Percentiles rank a stretch among this genome's conserved stretches.
Conservation (phyloP, 2,113 vertebrate species). For the Oncorhynchus clarkii region DNA sequence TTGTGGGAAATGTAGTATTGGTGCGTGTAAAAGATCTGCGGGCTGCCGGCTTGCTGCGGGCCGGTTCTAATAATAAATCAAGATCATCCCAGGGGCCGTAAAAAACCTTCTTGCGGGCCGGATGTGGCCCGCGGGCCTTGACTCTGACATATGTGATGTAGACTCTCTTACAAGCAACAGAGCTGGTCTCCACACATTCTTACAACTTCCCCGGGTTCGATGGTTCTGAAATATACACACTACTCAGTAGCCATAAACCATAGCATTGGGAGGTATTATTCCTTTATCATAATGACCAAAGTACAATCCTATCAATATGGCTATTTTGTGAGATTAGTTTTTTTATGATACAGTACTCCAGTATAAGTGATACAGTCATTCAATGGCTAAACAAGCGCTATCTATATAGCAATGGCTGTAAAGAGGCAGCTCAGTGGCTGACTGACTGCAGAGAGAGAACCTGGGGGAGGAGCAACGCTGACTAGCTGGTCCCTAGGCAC, state of each 20-base stretch:
- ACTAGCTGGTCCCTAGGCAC: slow-evolving; percentile 2
- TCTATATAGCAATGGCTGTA: not conserved
- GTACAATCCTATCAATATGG: not conserved
- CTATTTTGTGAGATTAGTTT: not conserved
- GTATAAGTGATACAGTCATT: not conserved
- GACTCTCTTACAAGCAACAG: not conserved
- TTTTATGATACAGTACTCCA: not conserved
- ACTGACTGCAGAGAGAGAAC: not conserved
- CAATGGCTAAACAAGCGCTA: not conserved
- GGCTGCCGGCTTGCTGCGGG: too few relatives aligned
- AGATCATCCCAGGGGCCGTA: too few relatives aligned
- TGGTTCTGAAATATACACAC: not conserved
- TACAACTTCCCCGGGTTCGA: not conserved
- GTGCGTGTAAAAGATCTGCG: too few relatives aligned
- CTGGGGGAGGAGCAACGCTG: not conserved
- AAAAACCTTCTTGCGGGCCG: too few relatives aligned
- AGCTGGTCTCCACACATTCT: not conserved
- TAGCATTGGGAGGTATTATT: not conserved
- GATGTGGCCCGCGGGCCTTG: too few relatives aligned
- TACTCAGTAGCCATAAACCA: too few relatives aligned
- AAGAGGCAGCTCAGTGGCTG: not conserved
- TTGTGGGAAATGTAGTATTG: too few relatives aligned
- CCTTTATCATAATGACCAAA: not conserved
- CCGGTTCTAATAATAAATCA: too few relatives aligned
- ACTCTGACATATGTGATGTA: too few relatives aligned